Conservation (phyloP, 2,888 invertebrate genomes). For the Sipha maydis region DNA sequence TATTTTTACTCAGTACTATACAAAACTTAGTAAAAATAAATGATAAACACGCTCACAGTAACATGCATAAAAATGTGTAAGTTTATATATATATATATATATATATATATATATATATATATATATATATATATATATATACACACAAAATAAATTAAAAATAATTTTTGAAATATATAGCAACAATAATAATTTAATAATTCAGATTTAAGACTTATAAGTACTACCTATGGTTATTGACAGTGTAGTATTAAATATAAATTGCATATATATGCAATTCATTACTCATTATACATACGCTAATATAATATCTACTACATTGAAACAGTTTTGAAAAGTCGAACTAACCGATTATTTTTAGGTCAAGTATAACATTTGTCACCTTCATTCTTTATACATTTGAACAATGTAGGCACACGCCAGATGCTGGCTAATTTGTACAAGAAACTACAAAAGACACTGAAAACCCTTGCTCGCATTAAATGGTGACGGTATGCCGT, state of each 20-base stretch:
- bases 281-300: not conserved
- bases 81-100: no score
- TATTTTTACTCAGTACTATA: no score
- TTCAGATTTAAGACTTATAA: not conserved
- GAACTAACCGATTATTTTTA: conserved; percentile 38
- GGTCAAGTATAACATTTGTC: conserved; percentile 52
- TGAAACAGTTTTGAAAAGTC: conserved; percentile 28
- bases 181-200: not conserved
- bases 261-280: not conserved
- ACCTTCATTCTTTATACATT: conserved; percentile 40
- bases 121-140: no score
- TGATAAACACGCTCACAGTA: no score
- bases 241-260: not conserved
- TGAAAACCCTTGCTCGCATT: conserved; percentile 2
- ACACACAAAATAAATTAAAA: no score
- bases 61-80: no score
- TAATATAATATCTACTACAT: not conserved
- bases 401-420: conserved; percentile 37
- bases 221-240: not conserved
- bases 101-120: no score
- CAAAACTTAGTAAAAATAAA: no score
- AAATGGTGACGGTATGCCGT: not conserved
- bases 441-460: not conserved
- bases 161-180: not conserved
- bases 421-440: conserved; percentile 46